Evolutionary conservation across 2,113 vertebrate genomes (phyloP).

Genomic region (Ceratotherium simum): DNA sequence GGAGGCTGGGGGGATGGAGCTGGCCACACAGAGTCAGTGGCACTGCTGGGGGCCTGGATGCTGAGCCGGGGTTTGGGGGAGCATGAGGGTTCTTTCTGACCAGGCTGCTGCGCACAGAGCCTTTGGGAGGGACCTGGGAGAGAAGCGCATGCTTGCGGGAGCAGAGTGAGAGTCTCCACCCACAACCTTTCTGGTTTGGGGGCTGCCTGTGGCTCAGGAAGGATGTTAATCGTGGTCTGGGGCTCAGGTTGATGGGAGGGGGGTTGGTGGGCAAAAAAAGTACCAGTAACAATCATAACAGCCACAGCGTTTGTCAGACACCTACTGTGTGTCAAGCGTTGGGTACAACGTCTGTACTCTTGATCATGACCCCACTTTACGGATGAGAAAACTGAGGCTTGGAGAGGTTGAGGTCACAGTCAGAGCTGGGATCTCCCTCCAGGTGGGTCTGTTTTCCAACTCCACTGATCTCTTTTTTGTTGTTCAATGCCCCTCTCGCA

Average conservation of each 20-base stretch:
- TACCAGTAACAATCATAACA: not conserved
- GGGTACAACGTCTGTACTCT: not conserved
- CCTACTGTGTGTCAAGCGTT: not conserved
- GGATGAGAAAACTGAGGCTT: not conserved
- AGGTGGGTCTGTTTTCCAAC: not conserved
- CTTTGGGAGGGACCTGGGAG: not conserved
- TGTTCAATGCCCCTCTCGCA: not conserved
- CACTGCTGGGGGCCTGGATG: not conserved
- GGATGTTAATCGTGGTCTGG: not conserved
- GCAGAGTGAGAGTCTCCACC: not conserved
- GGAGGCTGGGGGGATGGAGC: not conserved
- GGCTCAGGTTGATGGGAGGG: not conserved
- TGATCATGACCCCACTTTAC: not conserved
- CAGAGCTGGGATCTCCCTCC: not conserved
- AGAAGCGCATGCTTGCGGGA: not conserved
- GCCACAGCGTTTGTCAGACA: not conserved
- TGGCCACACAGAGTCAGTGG: not conserved
- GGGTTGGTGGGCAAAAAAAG: not conserved
- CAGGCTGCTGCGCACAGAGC: not conserved
- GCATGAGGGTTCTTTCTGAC: not conserved
- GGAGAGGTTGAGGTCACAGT: not conserved
- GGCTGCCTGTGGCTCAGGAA: not conserved
- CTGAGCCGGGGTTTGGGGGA: accelerated
- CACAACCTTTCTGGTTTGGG: not conserved
- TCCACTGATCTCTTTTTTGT: not conserved